Conservation (phyloP, 2,888 invertebrate genomes). For the Ypsolopha sequella region DNA sequence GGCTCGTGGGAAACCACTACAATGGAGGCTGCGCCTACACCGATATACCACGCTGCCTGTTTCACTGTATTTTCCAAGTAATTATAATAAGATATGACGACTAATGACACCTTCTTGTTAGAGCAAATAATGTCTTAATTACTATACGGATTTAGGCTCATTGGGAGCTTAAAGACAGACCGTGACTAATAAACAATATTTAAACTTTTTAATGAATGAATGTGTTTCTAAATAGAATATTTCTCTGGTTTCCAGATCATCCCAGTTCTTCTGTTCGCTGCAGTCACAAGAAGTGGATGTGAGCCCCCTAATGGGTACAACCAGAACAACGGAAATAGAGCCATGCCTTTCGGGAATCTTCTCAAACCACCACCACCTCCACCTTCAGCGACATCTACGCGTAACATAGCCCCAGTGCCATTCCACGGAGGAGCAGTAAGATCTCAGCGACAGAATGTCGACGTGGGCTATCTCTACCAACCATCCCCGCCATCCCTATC, state of each 20-base stretch:
- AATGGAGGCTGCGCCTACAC: conserved; percentile 23
- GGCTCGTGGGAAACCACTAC: conserved; percentile 50
- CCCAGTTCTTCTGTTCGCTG: conserved; percentile 34
- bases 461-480: conserved; percentile 42
- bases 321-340: conserved; percentile 28
- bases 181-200: neutral
- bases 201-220: neutral
- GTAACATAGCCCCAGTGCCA: conserved; percentile 43
- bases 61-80: conserved; percentile 60
- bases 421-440: conserved; percentile 37
- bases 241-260: conserved; percentile 42
- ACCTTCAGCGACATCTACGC: conserved; percentile 19
- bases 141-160: neutral
- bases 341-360: conserved; percentile 43
- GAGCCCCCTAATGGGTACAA: conserved; percentile 33
- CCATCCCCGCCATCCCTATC: conserved; percentile 32
- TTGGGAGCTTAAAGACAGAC: neutral
- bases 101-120: conserved; percentile 9
- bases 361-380: conserved; percentile 59
- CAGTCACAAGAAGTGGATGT: conserved; percentile 32
- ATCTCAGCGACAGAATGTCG: conserved; percentile 41
- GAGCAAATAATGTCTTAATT: conserved; percentile 1
- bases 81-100: conserved; percentile 31
- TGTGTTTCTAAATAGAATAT: neutral
- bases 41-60: conserved; percentile 49